Conservation (phyloP, 2,888 invertebrate species). For the Drosophila vallismaia region DNA sequence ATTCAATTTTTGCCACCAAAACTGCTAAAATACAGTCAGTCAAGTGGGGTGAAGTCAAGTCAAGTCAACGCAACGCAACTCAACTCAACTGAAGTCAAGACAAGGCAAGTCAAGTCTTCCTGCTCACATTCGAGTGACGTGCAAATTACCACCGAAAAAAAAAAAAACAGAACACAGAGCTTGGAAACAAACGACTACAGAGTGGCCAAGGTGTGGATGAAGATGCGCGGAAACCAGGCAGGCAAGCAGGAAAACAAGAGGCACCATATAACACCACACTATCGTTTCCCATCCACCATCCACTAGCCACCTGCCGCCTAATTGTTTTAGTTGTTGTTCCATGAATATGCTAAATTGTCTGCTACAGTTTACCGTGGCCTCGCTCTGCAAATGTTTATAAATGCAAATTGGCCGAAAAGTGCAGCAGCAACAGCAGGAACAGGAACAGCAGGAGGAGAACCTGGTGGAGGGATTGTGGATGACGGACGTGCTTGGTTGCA, state of each 20-base stretch:
- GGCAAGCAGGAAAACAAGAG: conserved; percentile 7
- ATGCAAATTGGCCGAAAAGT: conserved; percentile 79
- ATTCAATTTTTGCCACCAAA: conserved; percentile 47
- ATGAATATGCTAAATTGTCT: conserved; percentile 77
- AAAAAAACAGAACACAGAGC: neutral
- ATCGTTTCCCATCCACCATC: conserved; percentile 20
- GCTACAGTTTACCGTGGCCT: conserved; percentile 53
- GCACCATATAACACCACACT: conserved; percentile 5
- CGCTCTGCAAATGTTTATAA: conserved; percentile 70
- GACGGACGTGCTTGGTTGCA: conserved; percentile 64
- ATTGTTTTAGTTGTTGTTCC: conserved; percentile 77
- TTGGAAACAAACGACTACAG: conserved; percentile 9
- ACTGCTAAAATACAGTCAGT: conserved; percentile 21
- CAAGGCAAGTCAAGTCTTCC: conserved; percentile 51
- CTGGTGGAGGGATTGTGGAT: conserved; percentile 13
- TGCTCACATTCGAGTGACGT: conserved; percentile 71
- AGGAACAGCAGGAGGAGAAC: neutral
- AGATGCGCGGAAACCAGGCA: conserved; percentile 12
- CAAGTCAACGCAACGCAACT: conserved; percentile 23
- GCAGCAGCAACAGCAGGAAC: conserved; percentile 41
- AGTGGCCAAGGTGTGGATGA: conserved; percentile 20
- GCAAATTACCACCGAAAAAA: conserved; percentile 58
- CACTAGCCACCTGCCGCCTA: conserved; percentile 56
- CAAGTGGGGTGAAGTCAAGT: conserved; percentile 48
- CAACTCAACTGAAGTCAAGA: conserved; percentile 28